Conservation (phyloP, 2,113 vertebrate species). For the Cnemophilus loriae region DNA sequence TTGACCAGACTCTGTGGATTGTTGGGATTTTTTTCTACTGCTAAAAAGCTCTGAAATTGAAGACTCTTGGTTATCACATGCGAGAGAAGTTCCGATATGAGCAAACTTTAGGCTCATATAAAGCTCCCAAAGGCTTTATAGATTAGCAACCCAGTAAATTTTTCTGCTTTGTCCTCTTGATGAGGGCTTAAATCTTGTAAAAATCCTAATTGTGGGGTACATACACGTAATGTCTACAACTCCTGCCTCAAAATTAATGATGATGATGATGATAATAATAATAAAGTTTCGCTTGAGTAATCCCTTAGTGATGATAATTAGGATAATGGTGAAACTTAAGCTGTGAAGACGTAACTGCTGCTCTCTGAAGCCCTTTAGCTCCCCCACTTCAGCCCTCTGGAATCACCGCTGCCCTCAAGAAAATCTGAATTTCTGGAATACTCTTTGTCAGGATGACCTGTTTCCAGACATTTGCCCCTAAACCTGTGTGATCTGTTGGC, state of each 20-base stretch:
- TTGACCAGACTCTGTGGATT: background rate
- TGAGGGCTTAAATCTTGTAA: background rate
- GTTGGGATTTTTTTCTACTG: rapidly evolving
- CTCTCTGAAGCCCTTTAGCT: background rate
- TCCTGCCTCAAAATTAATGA: background rate
- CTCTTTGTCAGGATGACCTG: background rate
- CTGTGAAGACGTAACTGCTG: background rate
- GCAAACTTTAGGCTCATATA: too few relatives aligned
- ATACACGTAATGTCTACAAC: background rate
- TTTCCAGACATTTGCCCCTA: background rate
- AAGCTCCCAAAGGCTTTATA: background rate
- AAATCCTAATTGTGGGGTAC: background rate
- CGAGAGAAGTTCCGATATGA: background rate
- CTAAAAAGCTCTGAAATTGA: background rate
- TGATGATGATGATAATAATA: background rate
- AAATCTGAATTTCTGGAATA: background rate
- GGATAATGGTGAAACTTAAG: background rate
- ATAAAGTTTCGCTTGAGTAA: background rate
- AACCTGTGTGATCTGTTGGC: background rate
- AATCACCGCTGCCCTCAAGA: background rate
- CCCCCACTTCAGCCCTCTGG: background rate
- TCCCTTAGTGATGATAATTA: background rate
- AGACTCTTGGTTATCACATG: background rate
- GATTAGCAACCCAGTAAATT: background rate
- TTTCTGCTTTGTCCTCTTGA: background rate